phyloP scores from a whole-genome alignment of 2,888 invertebrate genomes.

The Arctia plantaginis region DNA sequence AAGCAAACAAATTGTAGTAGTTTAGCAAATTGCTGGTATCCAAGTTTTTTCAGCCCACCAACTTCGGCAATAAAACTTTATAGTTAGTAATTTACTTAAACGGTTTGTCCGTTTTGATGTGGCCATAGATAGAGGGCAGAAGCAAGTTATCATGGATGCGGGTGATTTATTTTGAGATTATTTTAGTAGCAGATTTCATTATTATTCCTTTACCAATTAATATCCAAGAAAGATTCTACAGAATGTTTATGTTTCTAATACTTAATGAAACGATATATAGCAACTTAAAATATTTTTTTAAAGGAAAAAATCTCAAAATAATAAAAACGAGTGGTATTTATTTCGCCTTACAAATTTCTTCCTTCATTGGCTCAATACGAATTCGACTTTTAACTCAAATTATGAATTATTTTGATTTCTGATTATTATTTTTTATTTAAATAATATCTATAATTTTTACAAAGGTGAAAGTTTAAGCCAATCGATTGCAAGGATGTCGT shows the following conservation, averaged over 20 bases:
- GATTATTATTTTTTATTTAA: no score
- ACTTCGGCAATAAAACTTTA: slow-evolving; percentile 43
- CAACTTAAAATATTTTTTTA: no score
- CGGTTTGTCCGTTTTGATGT: slow-evolving; percentile 39
- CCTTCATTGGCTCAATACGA: no score
- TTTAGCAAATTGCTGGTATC: slow-evolving; percentile 54
- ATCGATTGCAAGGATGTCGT: no score
- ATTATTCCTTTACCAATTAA: neutral
- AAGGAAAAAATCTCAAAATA: no score
- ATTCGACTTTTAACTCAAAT: no score
- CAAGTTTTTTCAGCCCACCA: slow-evolving; percentile 49
- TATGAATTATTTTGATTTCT: no score
- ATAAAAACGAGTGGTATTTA: no score
- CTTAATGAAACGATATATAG: no score
- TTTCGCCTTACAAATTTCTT: no score
- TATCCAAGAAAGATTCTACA: neutral
- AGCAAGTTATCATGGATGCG: slow-evolving; percentile 2
- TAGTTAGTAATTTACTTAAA: slow-evolving; percentile 41
- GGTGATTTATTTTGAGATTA: neutral
- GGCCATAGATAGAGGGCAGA: slow-evolving; percentile 26
- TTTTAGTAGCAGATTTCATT: neutral
- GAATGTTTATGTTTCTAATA: neutral
- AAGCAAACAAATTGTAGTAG: slow-evolving; percentile 59
- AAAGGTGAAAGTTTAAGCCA: no score
- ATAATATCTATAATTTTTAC: no score